Percentiles rank a stretch among this genome's conserved stretches.
Evolutionary conservation across 2,888 invertebrate species (phyloP).

Genomic region (Meloe dianella): DNA sequence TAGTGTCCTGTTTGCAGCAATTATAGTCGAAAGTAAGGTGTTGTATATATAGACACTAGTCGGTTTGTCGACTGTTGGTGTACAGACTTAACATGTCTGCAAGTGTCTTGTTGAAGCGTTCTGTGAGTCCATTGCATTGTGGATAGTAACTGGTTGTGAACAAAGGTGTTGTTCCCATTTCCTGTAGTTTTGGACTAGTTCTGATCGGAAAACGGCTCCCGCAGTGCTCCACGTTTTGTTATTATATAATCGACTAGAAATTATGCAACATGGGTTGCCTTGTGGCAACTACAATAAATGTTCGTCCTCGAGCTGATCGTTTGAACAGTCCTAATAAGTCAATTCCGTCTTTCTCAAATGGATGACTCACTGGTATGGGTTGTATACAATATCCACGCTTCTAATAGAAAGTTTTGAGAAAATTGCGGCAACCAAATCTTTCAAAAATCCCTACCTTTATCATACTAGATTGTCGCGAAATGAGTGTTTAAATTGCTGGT

Average conservation of each 20-base stretch:
- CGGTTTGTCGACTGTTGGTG: slow-evolving; percentile 30
- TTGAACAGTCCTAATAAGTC: slow-evolving; percentile 17
- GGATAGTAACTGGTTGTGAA: slow-evolving; percentile 33
- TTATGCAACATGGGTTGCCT: not conserved
- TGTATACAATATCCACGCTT: too few species aligned
- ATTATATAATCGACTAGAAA: not conserved
- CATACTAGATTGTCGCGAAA: too few species aligned
- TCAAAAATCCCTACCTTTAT: slow-evolving; percentile 8
- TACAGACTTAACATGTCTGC: slow-evolving; percentile 33
- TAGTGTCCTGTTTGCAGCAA: slow-evolving; percentile 37
- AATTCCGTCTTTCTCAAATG: slow-evolving; percentile 16
- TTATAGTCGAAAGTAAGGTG: slow-evolving; percentile 41
- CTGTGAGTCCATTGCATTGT: slow-evolving; percentile 34
- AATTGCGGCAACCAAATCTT: too few species aligned
- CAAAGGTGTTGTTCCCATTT: slow-evolving; percentile 32
- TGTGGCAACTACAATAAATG: not conserved
- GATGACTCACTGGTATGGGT: not conserved
- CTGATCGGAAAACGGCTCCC: not conserved
- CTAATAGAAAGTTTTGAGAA: too few species aligned
- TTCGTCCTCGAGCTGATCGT: not conserved
- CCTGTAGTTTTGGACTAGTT: slow-evolving; percentile 35
- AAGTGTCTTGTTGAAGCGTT: slow-evolving; percentile 39
- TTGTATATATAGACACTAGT: slow-evolving; percentile 27
- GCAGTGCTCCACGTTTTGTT: slow-evolving; percentile 10
- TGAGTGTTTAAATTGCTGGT: too few species aligned